phyloP scores from a whole-genome alignment of 2,113 vertebrate genomes.

The Litocranius walleri region DNA sequence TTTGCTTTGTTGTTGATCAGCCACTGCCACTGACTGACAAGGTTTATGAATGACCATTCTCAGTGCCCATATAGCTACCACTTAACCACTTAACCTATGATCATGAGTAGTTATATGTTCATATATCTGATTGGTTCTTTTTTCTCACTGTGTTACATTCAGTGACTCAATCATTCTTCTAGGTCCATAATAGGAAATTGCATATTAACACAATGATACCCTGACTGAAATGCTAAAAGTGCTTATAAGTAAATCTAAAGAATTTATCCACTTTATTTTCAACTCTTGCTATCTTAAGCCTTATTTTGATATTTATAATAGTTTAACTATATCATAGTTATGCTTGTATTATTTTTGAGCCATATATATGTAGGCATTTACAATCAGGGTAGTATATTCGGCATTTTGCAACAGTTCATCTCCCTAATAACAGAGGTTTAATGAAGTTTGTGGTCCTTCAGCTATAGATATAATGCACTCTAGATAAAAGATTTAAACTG shows the following conservation, averaged over 20 bases:
- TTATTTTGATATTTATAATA: background rate
- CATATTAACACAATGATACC: background rate
- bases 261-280: background rate
- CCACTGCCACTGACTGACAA: background rate
- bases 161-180: background rate
- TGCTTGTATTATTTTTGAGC: background rate
- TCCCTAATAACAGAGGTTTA: background rate
- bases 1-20: background rate
- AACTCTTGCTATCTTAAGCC: background rate
- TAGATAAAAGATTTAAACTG: background rate
- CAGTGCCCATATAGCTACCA: background rate
- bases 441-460: background rate
- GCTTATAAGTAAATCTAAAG: background rate
- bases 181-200: background rate
- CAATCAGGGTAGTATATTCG: background rate
- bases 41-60: background rate
- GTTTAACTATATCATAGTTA: constrained; percentile 15
- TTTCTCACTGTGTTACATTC: background rate
- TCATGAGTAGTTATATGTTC: background rate
- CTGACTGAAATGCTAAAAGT: background rate
- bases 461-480: background rate
- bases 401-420: background rate
- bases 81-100: background rate
- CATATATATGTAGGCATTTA: constrained; percentile 16
- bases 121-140: background rate